Evolutionary conservation across 2,113 vertebrate genomes (phyloP).

Genomic region (Datnioides undecimradiatus): DNA sequence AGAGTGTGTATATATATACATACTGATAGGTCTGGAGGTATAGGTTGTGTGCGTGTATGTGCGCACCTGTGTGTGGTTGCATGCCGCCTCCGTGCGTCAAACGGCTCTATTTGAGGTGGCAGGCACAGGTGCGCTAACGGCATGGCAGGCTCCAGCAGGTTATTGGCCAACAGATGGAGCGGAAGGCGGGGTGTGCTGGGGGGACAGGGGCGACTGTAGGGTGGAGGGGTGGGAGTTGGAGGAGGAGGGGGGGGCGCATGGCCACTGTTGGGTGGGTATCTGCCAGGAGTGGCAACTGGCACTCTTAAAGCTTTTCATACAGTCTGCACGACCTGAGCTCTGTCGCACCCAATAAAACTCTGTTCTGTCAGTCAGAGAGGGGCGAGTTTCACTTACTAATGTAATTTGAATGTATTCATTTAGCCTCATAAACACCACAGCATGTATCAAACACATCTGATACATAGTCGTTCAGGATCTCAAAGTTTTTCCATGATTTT

Average conservation of each 20-base stretch:
- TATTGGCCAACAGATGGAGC: conserved; percentile 85
- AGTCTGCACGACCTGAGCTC: conserved; percentile 28
- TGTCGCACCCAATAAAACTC: conserved; percentile 27
- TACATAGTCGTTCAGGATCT: background rate
- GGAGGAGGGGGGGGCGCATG: background rate
- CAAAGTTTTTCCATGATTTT: background rate
- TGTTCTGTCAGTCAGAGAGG: conserved; percentile 6
- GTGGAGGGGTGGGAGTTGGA: conserved; percentile 43
- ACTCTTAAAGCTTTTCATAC: conserved; percentile 26
- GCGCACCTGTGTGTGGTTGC: conserved; percentile 48
- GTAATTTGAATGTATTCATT: too few relatives aligned
- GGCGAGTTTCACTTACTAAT: too few relatives aligned
- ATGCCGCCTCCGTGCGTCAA: conserved; percentile 64
- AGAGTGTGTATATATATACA: background rate
- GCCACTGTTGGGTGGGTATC: conserved; percentile 40
- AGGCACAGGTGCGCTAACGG: conserved; percentile 82
- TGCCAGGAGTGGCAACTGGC: conserved; percentile 61
- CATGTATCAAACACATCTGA: background rate
- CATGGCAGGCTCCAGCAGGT: conserved; percentile 80
- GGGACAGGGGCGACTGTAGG: conserved; percentile 52
- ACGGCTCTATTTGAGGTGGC: conserved; percentile 82
- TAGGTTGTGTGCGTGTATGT: conserved; percentile 8
- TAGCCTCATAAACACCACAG: background rate
- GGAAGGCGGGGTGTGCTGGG: conserved; percentile 67
- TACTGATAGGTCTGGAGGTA: conserved; percentile 14